Conservation (phyloP, 2,113 vertebrate genomes). For the Erinaceus europaeus region DNA sequence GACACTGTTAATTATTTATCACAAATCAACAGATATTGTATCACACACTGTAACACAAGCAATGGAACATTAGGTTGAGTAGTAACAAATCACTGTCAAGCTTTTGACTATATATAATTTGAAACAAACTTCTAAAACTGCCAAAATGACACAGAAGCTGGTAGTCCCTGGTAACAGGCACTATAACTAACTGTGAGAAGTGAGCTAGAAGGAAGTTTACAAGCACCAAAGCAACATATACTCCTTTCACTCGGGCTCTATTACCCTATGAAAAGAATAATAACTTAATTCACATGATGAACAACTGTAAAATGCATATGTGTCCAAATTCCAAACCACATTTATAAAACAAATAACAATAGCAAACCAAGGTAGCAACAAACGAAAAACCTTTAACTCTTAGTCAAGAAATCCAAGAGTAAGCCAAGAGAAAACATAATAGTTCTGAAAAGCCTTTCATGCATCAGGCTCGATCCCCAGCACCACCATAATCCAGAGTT, state of each 20-base stretch:
- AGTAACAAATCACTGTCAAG: constrained; percentile 57
- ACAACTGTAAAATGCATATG: constrained; percentile 7
- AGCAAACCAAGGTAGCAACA: too few relatives aligned
- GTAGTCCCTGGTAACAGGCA: constrained; percentile 52
- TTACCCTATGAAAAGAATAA: not conserved
- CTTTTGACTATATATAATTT: constrained; percentile 55
- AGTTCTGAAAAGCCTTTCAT: too few relatives aligned
- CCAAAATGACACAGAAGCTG: constrained; percentile 69
- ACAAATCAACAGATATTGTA: constrained; percentile 68
- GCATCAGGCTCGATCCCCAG: too few relatives aligned
- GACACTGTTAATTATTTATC: constrained; percentile 70
- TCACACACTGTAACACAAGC: constrained; percentile 49
- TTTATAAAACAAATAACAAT: too few relatives aligned
- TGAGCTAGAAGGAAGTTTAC: not conserved
- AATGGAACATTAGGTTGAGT: constrained; percentile 45
- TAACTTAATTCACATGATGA: not conserved
- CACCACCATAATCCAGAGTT: too few relatives aligned
- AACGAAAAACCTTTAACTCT: not conserved
- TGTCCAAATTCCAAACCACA: not conserved
- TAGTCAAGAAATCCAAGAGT: not conserved
- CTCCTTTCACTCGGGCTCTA: constrained; percentile 48
- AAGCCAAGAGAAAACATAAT: too few relatives aligned
- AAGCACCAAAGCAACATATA: constrained; percentile 24
- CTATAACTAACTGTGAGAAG: constrained; percentile 56
- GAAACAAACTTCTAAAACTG: constrained; percentile 70